Conservation (phyloP, 2,113 vertebrate genomes). For the Lophochroa leadbeateri region DNA sequence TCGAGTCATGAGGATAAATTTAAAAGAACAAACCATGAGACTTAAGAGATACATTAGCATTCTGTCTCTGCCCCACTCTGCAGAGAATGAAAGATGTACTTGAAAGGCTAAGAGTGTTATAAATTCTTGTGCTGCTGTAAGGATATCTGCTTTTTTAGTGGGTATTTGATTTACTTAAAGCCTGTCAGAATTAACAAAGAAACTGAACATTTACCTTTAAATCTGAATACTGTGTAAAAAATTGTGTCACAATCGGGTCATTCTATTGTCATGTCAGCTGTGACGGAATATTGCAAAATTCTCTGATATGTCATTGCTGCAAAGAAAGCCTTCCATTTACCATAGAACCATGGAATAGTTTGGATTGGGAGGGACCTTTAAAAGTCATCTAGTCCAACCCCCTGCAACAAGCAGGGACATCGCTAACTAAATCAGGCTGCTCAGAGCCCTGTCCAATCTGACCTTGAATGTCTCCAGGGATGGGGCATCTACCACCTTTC, state of each 20-base stretch:
- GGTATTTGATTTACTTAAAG: not conserved
- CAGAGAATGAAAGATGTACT: not conserved
- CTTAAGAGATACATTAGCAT: not conserved
- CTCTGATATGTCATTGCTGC: not conserved
- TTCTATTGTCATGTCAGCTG: not conserved
- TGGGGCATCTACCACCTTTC: not conserved
- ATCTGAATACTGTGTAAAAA: not conserved
- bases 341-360: not conserved
- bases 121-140: not conserved
- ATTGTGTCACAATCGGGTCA: not conserved
- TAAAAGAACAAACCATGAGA: not conserved
- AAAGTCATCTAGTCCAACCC: not conserved
- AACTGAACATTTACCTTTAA: not conserved
- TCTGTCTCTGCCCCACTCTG: not conserved
- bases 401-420: not conserved
- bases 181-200: not conserved
- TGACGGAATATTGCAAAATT: not conserved
- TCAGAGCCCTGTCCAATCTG: not conserved
- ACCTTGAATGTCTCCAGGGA: not conserved
- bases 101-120: not conserved
- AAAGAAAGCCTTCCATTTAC: not conserved
- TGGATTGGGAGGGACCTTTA: not conserved
- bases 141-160: not conserved
- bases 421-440: not conserved
- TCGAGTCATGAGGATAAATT: not conserved